Percentiles rank a stretch among this genome's conserved stretches.
These are phyloP conservation scores for Sialia sialis DNA, from an alignment of 2,113 vertebrate species.

Conservation along the genomic window DNA sequence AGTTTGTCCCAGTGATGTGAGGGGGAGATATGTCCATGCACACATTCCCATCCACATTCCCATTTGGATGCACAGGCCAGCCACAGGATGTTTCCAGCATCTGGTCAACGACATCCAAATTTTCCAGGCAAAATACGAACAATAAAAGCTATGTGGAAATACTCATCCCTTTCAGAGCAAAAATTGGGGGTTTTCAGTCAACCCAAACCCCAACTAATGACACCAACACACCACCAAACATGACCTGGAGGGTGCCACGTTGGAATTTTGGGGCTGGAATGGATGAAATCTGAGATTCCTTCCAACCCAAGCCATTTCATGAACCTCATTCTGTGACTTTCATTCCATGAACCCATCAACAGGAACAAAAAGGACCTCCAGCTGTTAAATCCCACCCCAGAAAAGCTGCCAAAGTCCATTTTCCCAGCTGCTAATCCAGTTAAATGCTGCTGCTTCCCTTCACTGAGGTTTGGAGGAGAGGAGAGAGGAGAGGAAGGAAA, in stretches of 20 bases:
- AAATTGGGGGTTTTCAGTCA: neutral
- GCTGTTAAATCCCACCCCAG: fast-evolving
- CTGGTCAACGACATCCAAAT: neutral
- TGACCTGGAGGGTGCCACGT: fast-evolving
- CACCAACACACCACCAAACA: neutral
- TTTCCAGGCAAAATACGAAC: neutral
- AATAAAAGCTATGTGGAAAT: neutral
- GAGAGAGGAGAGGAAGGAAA: neutral
- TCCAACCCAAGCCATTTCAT: neutral
- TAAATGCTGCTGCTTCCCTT: neutral
- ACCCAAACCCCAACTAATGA: fast-evolving
- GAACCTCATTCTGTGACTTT: too few relatives aligned
- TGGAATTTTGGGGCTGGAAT: neutral
- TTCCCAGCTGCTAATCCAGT: neutral
- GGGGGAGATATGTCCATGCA: fast-evolving
- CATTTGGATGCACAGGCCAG: neutral
- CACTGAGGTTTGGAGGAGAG: neutral
- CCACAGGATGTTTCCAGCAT: neutral
- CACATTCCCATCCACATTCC: neutral
- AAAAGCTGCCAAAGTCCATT: neutral
- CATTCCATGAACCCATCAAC: fast-evolving
- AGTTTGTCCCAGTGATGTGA: too few relatives aligned
- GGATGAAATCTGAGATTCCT: neutral
- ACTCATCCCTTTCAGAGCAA: neutral
- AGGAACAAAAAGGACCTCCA: neutral